Percentiles rank a stretch among this genome's conserved stretches.
These are phyloP conservation scores for Thyatira batis DNA, from an alignment of 2,888 invertebrate species.

Conservation along the genomic window DNA sequence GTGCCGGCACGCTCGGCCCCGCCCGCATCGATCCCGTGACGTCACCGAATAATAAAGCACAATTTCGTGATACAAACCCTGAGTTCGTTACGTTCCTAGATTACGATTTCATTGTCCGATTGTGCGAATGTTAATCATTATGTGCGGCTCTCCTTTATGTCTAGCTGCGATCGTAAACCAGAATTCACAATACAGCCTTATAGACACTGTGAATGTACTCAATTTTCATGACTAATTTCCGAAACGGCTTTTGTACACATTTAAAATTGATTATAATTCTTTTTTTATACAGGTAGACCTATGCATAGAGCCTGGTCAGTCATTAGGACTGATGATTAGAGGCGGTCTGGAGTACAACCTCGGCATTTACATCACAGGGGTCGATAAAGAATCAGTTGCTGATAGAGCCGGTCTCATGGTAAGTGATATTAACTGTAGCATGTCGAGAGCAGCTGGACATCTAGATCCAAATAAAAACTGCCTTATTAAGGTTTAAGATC, in stretches of 20 bases:
- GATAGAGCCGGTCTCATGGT: slow-evolving; percentile 95
- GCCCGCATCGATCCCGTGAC: slow-evolving; percentile 34
- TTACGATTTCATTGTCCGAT: slow-evolving; percentile 19
- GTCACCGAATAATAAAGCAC: slow-evolving; percentile 26
- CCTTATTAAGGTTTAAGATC: not conserved
- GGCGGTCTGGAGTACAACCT: slow-evolving; percentile 97
- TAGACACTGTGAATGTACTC: not conserved
- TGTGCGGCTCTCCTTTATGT: slow-evolving; percentile 1
- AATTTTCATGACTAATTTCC: not conserved
- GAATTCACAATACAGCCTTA: not conserved
- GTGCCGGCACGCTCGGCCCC: slow-evolving; percentile 21
- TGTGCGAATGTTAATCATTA: not conserved
- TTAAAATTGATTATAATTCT: slow-evolving; percentile 1
- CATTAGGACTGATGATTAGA: slow-evolving; percentile 95
- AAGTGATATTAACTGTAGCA: slow-evolving; percentile 26
- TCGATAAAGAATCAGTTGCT: slow-evolving; percentile 96
- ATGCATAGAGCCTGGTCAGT: slow-evolving; percentile 94
- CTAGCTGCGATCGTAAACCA: not conserved
- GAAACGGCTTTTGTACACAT: not conserved
- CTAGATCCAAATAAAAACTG: no score
- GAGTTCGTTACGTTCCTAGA: slow-evolving; percentile 13
- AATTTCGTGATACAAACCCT: slow-evolving; percentile 32
- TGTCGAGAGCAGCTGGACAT: no score
- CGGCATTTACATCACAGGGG: slow-evolving; percentile 97
- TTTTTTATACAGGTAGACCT: slow-evolving; percentile 86